These are phyloP conservation scores for Chionis minor DNA, from an alignment of 2,113 vertebrate species.

Conservation along the genomic window DNA sequence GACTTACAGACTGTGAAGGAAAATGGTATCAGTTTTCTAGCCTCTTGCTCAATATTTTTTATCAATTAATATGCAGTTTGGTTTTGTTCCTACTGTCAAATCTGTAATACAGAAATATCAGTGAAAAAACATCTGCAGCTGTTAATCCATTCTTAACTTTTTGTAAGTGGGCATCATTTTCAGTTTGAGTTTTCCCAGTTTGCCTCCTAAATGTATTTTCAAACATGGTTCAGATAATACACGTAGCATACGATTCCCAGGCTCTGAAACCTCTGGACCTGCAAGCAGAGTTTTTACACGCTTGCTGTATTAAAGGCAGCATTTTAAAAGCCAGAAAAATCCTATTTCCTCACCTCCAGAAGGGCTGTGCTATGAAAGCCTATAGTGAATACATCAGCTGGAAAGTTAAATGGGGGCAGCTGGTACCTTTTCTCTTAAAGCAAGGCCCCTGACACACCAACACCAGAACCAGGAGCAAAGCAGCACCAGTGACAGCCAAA, in stretches of 20 bases:
- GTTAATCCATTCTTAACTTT: not conserved
- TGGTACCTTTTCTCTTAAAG: not conserved
- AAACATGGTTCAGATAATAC: rapidly evolving
- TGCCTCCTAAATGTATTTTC: not conserved
- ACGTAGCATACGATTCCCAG: rapidly evolving
- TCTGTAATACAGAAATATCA: not conserved
- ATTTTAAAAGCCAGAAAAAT: not conserved
- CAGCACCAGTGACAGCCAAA: not conserved
- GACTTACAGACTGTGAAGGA: not conserved
- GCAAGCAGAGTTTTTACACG: not conserved
- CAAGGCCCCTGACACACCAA: not conserved
- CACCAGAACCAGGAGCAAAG: rapidly evolving
- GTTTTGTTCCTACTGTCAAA: not conserved
- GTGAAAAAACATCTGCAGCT: not conserved
- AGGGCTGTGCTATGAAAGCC: not conserved
- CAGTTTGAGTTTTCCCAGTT: not conserved
- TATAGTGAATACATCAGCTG: rapidly evolving
- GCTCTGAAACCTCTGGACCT: not conserved
- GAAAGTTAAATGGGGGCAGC: rapidly evolving
- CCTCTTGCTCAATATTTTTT: not conserved
- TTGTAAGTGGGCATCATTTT: not conserved
- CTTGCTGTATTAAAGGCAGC: not conserved
- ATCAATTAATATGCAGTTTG: not conserved
- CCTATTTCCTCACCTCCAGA: not conserved
- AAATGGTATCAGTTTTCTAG: not conserved